Evolutionary conservation across 2,888 invertebrate genomes (phyloP).

Genomic region (Neocrepidodera transversa): DNA sequence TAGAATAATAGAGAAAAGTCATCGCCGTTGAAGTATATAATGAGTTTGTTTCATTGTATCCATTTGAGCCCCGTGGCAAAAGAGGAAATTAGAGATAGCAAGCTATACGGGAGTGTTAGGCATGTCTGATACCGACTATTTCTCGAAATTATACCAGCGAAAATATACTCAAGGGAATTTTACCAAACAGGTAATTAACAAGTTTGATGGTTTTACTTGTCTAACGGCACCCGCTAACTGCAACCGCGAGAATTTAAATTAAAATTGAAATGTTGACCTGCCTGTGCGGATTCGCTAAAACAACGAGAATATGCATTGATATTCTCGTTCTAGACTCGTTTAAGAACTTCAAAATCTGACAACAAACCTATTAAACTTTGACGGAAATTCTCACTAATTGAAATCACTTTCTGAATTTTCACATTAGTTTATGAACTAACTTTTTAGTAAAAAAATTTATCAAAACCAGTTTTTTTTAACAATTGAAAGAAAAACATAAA

Average conservation of each 20-base stretch:
- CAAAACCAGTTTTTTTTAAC: no score
- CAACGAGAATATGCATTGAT: slow-evolving; percentile 35
- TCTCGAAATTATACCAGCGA: slow-evolving; percentile 59
- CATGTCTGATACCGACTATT: slow-evolving; percentile 59
- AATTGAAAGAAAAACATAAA: no score
- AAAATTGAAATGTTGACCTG: slow-evolving; percentile 58
- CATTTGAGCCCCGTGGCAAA: slow-evolving; percentile 40
- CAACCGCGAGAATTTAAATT: slow-evolving; percentile 45
- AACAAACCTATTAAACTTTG: slow-evolving; percentile 29
- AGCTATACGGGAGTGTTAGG: slow-evolving; percentile 40
- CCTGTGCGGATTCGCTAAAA: slow-evolving; percentile 37
- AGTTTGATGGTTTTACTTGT: slow-evolving; percentile 61
- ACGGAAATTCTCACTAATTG: slow-evolving; percentile 10
- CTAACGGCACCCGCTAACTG: slow-evolving; percentile 40
- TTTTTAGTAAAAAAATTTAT: no score
- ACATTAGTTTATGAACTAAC: no score
- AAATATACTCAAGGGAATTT: slow-evolving; percentile 60
- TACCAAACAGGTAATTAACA: slow-evolving; percentile 62
- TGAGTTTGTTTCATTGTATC: slow-evolving; percentile 37
- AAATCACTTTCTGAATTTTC: slow-evolving; percentile 2
- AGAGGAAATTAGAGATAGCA: slow-evolving; percentile 57
- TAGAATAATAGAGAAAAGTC: slow-evolving; percentile 30
- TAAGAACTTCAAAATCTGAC: slow-evolving; percentile 30
- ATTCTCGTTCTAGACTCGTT: slow-evolving; percentile 30
- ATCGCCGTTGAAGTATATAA: slow-evolving; percentile 30